Evolutionary conservation across 1,140 invertebrate genomes (phyloP).

Genomic region (Drosophila bifasciata): DNA sequence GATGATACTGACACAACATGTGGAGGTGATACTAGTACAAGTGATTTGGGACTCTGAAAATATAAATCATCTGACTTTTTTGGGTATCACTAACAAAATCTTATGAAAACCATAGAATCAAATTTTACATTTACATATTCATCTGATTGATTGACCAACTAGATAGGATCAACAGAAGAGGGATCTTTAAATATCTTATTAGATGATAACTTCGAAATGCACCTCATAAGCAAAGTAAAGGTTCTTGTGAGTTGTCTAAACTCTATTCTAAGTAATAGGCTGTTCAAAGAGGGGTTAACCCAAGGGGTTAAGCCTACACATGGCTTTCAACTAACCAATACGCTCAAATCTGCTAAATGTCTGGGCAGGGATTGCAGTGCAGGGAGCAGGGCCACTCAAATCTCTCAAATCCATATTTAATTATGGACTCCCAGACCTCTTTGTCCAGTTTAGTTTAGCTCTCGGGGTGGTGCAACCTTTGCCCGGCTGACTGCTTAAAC

Average conservation of each 20-base stretch:
- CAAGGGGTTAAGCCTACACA: neutral
- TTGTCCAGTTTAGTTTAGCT: neutral
- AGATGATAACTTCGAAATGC: no score
- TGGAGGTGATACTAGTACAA: conserved; percentile 2
- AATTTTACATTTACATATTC: no score
- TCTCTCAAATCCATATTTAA: conserved; percentile 72
- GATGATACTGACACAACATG: conserved; percentile 18
- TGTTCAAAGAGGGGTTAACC: no score
- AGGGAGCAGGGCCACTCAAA: conserved; percentile 20
- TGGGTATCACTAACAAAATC: no score
- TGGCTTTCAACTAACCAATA: conserved; percentile 6
- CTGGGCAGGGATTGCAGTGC: conserved; percentile 31
- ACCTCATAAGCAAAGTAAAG: no score
- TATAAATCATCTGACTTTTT: no score
- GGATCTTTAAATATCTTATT: no score
- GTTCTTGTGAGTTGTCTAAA: no score
- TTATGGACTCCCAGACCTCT: conserved; percentile 40
- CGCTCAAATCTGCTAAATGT: conserved; percentile 67
- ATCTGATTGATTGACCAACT: no score
- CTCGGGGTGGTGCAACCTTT: conserved; percentile 32
- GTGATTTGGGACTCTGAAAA: neutral
- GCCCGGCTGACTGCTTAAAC: conserved; percentile 51
- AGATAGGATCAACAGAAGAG: no score
- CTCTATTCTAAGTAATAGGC: no score
- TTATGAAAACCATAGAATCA: no score